Evolutionary conservation across 2,113 vertebrate species (phyloP), one percentile per base, ranked within the genome.

Genomic region (Myotis brandtii): DNA sequence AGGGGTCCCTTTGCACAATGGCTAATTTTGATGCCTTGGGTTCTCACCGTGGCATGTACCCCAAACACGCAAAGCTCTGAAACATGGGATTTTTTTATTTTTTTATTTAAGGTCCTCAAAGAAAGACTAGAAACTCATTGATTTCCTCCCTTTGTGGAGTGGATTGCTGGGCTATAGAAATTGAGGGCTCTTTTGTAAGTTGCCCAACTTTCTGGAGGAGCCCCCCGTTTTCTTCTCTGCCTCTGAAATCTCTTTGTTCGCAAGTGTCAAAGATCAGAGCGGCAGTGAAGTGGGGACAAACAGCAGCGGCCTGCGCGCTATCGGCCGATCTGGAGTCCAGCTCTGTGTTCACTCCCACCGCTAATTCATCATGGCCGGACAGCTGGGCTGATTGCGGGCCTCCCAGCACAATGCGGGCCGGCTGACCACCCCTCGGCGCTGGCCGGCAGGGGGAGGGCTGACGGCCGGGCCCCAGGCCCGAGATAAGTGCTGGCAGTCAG

Each of bases 351-450:
- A 96, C 99, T 98, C 98, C 98, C 98, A 96, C 97, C 9, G 91
- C 98, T 98, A 99, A 99, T 99, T 99, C 99, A 99, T 99, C 99
- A 99, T 98, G 96, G 73, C 96, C 11, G 73, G 99, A 99, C 99
- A 98, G 98, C 96, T 93, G 6, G 80, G 70, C 97, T 98, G 98
- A 98, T 98, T 98, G 98, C 72, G 84, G 97, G 95, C 97, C 96
- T 82, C 30, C 17, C 62, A 62, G 98, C 97, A 98, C 98, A 99
- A 99, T 98, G 37, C 94, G 2, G 97, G 97, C 94, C 17, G 27
- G 97, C 97, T 97, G 98, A 97, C 98, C 98, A 98, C 95, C 97
- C 94, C 97, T 32, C 18, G 80, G 54, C 98, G 37, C 75, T 1
- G 93, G 97, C 97, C 95, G 95, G 9, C 96, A 88, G 95, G 98